These are phyloP conservation scores for Anastrepha obliqua DNA, from an alignment of 1,140 invertebrate genomes.

Conservation along the genomic window DNA sequence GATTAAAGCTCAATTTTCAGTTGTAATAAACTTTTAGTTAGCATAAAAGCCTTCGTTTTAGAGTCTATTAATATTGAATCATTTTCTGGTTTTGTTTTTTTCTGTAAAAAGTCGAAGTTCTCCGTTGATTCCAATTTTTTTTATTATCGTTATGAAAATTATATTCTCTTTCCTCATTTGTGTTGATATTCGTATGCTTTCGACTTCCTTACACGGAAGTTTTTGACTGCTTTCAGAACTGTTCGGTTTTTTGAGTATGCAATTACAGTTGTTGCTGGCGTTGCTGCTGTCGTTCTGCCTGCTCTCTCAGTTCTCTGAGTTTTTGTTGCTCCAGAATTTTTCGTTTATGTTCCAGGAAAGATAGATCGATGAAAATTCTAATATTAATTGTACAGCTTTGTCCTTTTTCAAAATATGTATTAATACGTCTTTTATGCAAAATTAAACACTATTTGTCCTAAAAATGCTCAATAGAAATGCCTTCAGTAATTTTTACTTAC, in stretches of 20 bases:
- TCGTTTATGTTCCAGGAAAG: slow-evolving; percentile 87
- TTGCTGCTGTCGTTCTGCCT: slow-evolving; percentile 69
- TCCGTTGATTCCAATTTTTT: neutral
- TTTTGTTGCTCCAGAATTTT: slow-evolving; percentile 78
- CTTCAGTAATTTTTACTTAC: neutral
- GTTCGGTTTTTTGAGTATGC: slow-evolving; percentile 61
- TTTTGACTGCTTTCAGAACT: neutral
- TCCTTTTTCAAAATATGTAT: slow-evolving; percentile 62
- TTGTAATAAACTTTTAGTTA: neutral
- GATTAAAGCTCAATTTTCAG: neutral
- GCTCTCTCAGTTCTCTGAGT: slow-evolving; percentile 73
- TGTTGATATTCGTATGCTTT: neutral
- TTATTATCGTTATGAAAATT: neutral
- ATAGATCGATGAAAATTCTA: slow-evolving; percentile 84
- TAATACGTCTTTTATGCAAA: slow-evolving; percentile 51
- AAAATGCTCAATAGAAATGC: neutral
- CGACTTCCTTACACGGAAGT: neutral
- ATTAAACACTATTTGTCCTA: slow-evolving; percentile 46
- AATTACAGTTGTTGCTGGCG: slow-evolving; percentile 69
- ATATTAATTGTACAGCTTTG: slow-evolving; percentile 75
- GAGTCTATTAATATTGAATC: too few species aligned
- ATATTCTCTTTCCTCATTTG: neutral
- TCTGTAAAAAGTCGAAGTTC: neutral
- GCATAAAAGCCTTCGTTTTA: neutral
- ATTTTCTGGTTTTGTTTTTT: too few species aligned